These are phyloP conservation scores for Zaprionus tsacasi DNA, from an alignment of 1,140 invertebrate genomes.

Conservation along the genomic window DNA sequence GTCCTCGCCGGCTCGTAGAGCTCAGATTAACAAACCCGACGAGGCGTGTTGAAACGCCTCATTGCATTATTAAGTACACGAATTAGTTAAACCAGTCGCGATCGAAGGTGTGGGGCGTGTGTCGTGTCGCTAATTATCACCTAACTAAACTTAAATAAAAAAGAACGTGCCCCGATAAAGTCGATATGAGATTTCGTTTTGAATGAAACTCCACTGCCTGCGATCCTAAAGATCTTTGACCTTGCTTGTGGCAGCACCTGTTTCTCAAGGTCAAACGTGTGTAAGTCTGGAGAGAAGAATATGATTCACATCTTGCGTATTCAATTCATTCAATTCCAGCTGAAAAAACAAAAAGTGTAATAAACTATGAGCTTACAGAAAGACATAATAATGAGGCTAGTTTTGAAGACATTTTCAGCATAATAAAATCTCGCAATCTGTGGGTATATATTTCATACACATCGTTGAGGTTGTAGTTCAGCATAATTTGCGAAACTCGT, in stretches of 20 bases:
- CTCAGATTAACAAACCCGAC: slow-evolving; percentile 12
- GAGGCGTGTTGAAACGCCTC: slow-evolving; percentile 14
- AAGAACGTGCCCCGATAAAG: slow-evolving; percentile 14
- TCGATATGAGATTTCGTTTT: background rate
- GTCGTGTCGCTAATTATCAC: slow-evolving; percentile 22
- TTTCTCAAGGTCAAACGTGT: background rate
- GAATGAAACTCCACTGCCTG: background rate
- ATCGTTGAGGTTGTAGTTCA: background rate
- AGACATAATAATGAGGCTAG: background rate
- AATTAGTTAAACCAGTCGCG: slow-evolving; percentile 36
- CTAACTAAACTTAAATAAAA: slow-evolving; percentile 18
- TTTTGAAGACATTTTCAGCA: slow-evolving; percentile 3
- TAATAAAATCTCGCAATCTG: background rate
- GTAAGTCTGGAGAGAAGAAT: slow-evolving; percentile 1
- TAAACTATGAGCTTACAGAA: background rate
- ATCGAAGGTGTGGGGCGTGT: slow-evolving; percentile 11
- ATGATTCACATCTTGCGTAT: background rate
- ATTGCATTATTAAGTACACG: slow-evolving; percentile 8
- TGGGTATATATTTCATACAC: background rate
- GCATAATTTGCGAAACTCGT: slow-evolving; percentile 5
- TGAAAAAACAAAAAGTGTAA: background rate
- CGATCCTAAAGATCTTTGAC: slow-evolving; percentile 1
- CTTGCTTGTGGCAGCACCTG: background rate
- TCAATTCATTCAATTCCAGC: background rate
- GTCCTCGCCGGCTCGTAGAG: slow-evolving; percentile 12